Evolutionary conservation across 30 jellyfish, hydroid and myxozoan species (phyloP).

Genomic region (Aurelia sp.): DNA sequence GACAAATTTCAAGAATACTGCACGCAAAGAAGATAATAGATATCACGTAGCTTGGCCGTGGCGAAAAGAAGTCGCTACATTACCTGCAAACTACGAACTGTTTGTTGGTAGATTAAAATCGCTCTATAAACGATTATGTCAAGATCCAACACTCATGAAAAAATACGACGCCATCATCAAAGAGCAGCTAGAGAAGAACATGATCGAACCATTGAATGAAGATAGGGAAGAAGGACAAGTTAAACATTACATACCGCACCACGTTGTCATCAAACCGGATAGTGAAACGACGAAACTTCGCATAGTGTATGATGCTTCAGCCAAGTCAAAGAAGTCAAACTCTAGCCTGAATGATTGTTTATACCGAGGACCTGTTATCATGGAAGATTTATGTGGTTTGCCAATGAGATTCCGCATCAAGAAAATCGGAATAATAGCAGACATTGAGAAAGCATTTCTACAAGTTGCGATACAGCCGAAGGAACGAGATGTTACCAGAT

Average conservation of each 20-base stretch:
- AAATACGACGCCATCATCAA: conserved; percentile 16
- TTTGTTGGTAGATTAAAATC: conserved; percentile 12
- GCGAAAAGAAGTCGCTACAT: conserved; percentile 12
- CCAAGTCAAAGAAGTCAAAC: conserved; percentile 24
- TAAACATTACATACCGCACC: conserved; percentile 49
- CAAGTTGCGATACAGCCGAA: conserved; percentile 53
- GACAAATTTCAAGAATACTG: conserved; percentile 33
- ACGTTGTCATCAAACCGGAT: conserved; percentile 21
- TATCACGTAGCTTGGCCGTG: conserved; percentile 57
- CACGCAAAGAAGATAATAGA: conserved; percentile 2
- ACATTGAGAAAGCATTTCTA: background rate
- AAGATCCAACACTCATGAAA: background rate
- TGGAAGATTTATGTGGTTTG: conserved; percentile 54
- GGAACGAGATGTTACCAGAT: conserved; percentile 59
- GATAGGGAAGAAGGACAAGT: conserved; percentile 10
- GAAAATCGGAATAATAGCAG: conserved; percentile 37
- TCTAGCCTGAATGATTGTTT: conserved; percentile 18
- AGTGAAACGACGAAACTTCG: conserved; percentile 52
- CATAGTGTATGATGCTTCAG: conserved; percentile 55
- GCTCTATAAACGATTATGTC: background rate
- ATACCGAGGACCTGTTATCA: conserved; percentile 50
- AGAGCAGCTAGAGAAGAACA: conserved; percentile 45
- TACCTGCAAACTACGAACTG: conserved; percentile 25
- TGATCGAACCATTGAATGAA: conserved; percentile 5
- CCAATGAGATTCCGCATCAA: conserved; percentile 16